These are phyloP conservation scores for Rhadinocentrus ornatus DNA, from an alignment of 2,797 vertebrate species.

Conservation along the genomic window DNA sequence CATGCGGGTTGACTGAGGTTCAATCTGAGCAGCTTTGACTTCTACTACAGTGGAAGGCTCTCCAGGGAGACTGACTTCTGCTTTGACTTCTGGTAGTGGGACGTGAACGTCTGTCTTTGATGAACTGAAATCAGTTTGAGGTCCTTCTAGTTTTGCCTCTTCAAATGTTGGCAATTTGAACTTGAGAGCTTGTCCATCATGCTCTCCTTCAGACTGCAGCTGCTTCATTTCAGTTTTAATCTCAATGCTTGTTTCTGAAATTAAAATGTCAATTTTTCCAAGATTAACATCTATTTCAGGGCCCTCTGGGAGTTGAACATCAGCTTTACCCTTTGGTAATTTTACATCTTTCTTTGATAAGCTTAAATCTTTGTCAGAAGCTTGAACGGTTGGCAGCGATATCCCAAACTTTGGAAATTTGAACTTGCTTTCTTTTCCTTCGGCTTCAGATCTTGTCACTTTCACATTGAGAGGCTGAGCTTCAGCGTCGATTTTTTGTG, in stretches of 20 bases:
- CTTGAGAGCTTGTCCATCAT: neutral
- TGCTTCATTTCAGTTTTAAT: neutral
- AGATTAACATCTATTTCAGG: neutral
- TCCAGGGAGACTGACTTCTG: neutral
- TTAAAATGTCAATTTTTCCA: neutral
- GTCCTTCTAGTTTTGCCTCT: neutral
- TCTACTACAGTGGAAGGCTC: neutral
- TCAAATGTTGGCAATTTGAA: neutral
- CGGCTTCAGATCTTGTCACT: neutral
- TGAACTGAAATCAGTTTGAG: neutral
- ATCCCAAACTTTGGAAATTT: constrained; percentile 29
- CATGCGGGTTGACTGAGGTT: neutral
- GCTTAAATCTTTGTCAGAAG: constrained; percentile 42
- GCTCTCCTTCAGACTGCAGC: neutral
- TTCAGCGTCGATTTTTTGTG: neutral
- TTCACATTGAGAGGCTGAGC: neutral
- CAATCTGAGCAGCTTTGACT: neutral
- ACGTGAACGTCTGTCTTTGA: neutral
- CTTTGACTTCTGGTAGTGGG: constrained; percentile 28
- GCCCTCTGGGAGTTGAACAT: neutral
- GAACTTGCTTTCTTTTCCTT: constrained; percentile 32
- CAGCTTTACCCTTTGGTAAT: constrained; percentile 3
- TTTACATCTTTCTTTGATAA: constrained; percentile 27
- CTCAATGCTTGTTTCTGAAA: neutral
- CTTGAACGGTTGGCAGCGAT: constrained; percentile 4